phyloP scores from a whole-genome alignment of 1,140 invertebrate genomes.

The Batillaria attramentaria region DNA sequence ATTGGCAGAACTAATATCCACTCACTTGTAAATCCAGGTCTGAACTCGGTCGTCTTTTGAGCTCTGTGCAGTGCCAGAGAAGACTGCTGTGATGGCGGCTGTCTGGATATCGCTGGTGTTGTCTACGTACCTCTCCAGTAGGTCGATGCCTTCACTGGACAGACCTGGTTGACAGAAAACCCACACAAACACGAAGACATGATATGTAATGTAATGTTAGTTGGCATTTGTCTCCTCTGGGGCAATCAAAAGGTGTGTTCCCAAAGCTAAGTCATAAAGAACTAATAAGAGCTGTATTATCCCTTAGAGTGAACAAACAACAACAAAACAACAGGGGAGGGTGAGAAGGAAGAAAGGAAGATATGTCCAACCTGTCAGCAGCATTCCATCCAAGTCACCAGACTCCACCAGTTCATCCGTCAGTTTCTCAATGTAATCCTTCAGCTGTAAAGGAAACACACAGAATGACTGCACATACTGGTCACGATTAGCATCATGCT shows the following conservation, averaged over 20 bases:
- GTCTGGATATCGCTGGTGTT: constrained; percentile 93
- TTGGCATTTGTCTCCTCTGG: background rate
- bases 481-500: no score
- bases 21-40: constrained; percentile 61
- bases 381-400: constrained; percentile 88
- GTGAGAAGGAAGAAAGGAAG: no score
- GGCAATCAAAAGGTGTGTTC: background rate
- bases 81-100: constrained; percentile 84
- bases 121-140: constrained; percentile 92
- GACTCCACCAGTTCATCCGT: constrained; percentile 80
- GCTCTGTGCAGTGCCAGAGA: constrained; percentile 79
- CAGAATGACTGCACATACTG: no score
- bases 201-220: background rate
- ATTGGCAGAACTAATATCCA: no score
- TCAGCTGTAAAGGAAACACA: constrained; percentile 75
- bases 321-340: background rate
- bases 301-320: background rate
- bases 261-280: background rate
- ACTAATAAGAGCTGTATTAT: no score
- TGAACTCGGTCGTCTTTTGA: constrained; percentile 75
- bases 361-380: constrained; percentile 88
- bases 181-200: background rate
- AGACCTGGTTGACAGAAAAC: constrained; percentile 50
- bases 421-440: constrained; percentile 84
- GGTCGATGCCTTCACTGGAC: constrained; percentile 75